Conservation (phyloP, 1,140 invertebrate species). For the Drosophila pruinosa region DNA sequence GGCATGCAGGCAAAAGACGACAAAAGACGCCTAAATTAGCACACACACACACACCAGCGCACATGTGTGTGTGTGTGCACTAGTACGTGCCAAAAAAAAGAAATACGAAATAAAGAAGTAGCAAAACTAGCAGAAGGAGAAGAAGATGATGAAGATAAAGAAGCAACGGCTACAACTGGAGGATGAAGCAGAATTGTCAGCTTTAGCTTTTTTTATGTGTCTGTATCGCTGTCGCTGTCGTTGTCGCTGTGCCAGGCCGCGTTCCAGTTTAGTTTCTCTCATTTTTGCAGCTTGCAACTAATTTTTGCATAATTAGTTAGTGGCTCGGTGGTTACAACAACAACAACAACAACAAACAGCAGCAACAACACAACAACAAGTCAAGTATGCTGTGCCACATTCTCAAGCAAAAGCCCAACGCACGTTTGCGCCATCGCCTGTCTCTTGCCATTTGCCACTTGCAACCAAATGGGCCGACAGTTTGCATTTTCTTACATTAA, state of each 20-base stretch:
- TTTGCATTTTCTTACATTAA: neutral
- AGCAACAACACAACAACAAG: slow-evolving; percentile 41
- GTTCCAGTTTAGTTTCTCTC: slow-evolving; percentile 57
- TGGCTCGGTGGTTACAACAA: slow-evolving; percentile 62
- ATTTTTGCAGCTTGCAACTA: slow-evolving; percentile 33
- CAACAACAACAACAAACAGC: slow-evolving; percentile 26
- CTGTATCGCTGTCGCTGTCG: neutral
- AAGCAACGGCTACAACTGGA: neutral
- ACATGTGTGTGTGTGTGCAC: slow-evolving; percentile 24
- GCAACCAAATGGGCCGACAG: slow-evolving; percentile 58
- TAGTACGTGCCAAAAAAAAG: slow-evolving; percentile 58
- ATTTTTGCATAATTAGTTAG: slow-evolving; percentile 76
- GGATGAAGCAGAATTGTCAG: slow-evolving; percentile 45
- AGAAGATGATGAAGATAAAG: neutral
- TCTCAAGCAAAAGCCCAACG: slow-evolving; percentile 57
- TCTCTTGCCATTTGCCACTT: slow-evolving; percentile 31
- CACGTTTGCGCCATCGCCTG: slow-evolving; percentile 40
- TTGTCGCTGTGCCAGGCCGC: slow-evolving; percentile 37
- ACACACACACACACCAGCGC: slow-evolving; percentile 46
- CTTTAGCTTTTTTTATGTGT: slow-evolving; percentile 45
- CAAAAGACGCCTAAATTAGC: slow-evolving; percentile 73
- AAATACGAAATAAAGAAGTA: slow-evolving; percentile 1
- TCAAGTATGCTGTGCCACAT: slow-evolving; percentile 76
- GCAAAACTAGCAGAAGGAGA: neutral
- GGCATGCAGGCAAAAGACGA: slow-evolving; percentile 52